Conservation (phyloP, 2,888 invertebrate genomes). For the Parapristionchus giblindavisi region DNA sequence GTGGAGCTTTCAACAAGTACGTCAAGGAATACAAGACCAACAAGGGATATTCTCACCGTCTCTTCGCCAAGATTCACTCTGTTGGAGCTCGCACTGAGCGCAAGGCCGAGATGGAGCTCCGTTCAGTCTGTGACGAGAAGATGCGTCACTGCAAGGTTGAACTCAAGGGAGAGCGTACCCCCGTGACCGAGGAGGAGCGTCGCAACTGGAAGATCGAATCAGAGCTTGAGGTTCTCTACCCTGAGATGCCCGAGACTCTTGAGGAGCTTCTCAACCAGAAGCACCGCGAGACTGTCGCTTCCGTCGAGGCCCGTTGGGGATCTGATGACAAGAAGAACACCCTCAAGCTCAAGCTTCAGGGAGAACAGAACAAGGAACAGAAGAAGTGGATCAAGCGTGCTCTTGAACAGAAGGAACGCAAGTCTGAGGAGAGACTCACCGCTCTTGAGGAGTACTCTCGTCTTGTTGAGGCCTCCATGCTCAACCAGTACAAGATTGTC, state of each 20-base stretch:
- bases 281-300: slow-evolving; percentile 44
- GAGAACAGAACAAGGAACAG: slow-evolving; percentile 42
- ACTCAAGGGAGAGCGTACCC: background rate
- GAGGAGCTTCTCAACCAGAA: slow-evolving; percentile 46
- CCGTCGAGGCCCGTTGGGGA: slow-evolving; percentile 1
- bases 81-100: background rate
- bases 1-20: slow-evolving; percentile 37
- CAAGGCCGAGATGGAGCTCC: slow-evolving; percentile 39
- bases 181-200: slow-evolving; percentile 38
- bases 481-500: slow-evolving; percentile 49
- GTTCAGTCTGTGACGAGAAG: slow-evolving; percentile 39
- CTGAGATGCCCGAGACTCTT: slow-evolving; percentile 48
- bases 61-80: background rate
- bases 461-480: slow-evolving; percentile 48
- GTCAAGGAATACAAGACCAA: slow-evolving; percentile 24
- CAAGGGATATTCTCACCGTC: background rate
- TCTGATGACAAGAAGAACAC: slow-evolving; percentile 15
- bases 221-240: slow-evolving; percentile 39
- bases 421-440: slow-evolving; percentile 3
- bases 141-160: slow-evolving; percentile 41
- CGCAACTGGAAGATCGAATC: background rate
- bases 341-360: background rate
- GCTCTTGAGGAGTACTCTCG: slow-evolving; percentile 44
- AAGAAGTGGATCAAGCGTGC: slow-evolving; percentile 47
- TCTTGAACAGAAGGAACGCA: slow-evolving; percentile 42